Evolutionary conservation across 2,888 invertebrate species (phyloP).

Genomic region (Cryptus viduatorius): DNA sequence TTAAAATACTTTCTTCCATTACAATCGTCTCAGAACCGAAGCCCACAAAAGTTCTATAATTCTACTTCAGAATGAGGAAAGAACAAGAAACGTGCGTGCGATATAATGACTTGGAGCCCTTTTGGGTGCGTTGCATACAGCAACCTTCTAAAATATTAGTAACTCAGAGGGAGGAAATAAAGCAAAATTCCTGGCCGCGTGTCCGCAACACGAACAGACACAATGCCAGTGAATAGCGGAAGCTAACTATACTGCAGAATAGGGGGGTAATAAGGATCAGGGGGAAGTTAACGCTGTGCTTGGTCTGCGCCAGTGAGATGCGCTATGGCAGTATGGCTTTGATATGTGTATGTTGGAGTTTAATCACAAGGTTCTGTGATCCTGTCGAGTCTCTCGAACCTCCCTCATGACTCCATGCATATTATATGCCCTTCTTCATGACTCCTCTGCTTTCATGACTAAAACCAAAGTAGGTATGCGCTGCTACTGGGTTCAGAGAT

Average conservation of each 20-base stretch:
- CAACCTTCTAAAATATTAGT: conserved; percentile 56
- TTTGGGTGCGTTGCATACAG: neutral
- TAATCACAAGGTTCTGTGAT: conserved; percentile 27
- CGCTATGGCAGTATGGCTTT: neutral
- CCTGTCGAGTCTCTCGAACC: conserved; percentile 2
- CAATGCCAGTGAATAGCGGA: conserved; percentile 3
- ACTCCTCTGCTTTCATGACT: conserved; percentile 4
- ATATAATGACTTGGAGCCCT: conserved; percentile 23
- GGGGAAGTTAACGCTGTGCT: neutral
- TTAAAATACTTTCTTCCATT: no score
- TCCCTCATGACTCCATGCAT: conserved; percentile 5
- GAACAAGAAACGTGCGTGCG: conserved; percentile 44
- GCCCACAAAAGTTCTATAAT: no score
- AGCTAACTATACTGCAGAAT: neutral
- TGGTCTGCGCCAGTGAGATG: neutral
- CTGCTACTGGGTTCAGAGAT: neutral
- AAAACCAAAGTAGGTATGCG: neutral
- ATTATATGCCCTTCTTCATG: neutral
- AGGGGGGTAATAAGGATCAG: conserved; percentile 10
- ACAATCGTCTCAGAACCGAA: no score
- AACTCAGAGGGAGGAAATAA: conserved; percentile 39
- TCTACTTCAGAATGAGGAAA: neutral
- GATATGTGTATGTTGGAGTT: conserved; percentile 2
- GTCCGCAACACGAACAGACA: conserved; percentile 45
- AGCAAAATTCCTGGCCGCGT: conserved; percentile 21